phyloP scores from a whole-genome alignment of 2,888 invertebrate genomes.

The Hesperia comma region DNA sequence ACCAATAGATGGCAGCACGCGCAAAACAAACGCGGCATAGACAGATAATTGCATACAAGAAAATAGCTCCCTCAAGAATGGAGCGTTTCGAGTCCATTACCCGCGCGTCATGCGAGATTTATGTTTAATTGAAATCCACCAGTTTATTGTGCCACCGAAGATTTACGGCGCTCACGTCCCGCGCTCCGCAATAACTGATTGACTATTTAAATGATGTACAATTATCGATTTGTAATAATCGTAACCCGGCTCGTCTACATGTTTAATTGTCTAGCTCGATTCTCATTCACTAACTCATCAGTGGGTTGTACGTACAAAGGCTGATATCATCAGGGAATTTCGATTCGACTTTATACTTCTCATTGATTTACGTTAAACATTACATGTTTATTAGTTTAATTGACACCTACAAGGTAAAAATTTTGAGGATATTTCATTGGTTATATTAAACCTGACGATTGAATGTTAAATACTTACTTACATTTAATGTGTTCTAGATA shows the following conservation, averaged over 20 bases:
- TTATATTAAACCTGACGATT: too few relatives aligned
- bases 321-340: too few relatives aligned
- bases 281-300: slow-evolving; percentile 1
- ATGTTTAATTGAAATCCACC: slow-evolving; percentile 81
- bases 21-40: slow-evolving; percentile 23
- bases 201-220: slow-evolving; percentile 37
- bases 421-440: too few relatives aligned
- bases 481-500: too few relatives aligned
- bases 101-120: slow-evolving; percentile 71
- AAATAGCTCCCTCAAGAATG: slow-evolving; percentile 44
- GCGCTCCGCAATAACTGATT: slow-evolving; percentile 34
- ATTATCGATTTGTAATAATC: slow-evolving; percentile 33
- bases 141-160: slow-evolving; percentile 73
- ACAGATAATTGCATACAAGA: slow-evolving; percentile 38
- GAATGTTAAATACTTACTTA: too few relatives aligned
- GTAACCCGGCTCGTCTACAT: slow-evolving; percentile 5
- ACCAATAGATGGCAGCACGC: slow-evolving; percentile 14
- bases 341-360: too few relatives aligned
- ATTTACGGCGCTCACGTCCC: slow-evolving; percentile 58
- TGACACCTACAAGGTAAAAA: too few relatives aligned
- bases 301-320: too few relatives aligned
- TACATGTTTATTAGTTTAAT: too few relatives aligned
- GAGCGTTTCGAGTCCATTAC: slow-evolving; percentile 70
- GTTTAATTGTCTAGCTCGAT: slow-evolving; percentile 11
- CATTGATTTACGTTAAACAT: too few relatives aligned